Base-by-base conservation (phyloP, 2,888 invertebrate genomes). In the Hedychridium roseum region DNA sequence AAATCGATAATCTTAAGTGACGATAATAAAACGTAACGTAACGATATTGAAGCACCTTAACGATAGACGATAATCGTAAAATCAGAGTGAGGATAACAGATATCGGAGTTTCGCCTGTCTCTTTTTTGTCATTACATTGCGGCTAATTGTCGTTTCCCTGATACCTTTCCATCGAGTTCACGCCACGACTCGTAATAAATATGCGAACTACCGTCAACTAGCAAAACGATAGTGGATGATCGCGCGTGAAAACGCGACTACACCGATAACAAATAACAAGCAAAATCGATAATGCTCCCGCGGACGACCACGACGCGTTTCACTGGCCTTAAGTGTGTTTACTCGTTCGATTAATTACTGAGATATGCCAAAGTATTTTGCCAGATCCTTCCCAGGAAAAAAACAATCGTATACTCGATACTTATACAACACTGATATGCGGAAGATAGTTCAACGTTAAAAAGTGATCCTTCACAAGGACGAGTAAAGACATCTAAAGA, bases 1-100 rank as follows among this genome's bases (percentile, higher is more conserved):
- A 62, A 60, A 54, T 63, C 55, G 60, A 61, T 66, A 64, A 66
- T 64, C 48, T 57, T 67, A 55, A 58, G 50, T 62, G 55, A 64
- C 49, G 55, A 51, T 52, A 59, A 65, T 66, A 64, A 66, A 68
- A 62, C 57, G 56, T 64, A 72, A 70, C 66, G 52, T 70, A 76
- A 76, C 73, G 75, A 74, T 73, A 67, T 66, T 64, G 66, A 76
- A 76, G 70, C 72, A 73, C 74, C 74, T 73, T 74, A 70, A 61
- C 51, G 50, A 57, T 63, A 62, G 51, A n/a, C n/a, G n/a, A 50
- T 50, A 60, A 60, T 50, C 53, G 54, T 50, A 53, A 49, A 47
- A 49, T 54, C 38, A 52, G 55, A 50, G 47, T 15, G 41, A 45
- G 43, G 41, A 37, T 45, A 44, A 30, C 44, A 20, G 39, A 36